Evolutionary conservation across 2,113 vertebrate genomes (phyloP), one percentile per base, ranked within the genome.

Genomic region (Syngnathus floridae): DNA sequence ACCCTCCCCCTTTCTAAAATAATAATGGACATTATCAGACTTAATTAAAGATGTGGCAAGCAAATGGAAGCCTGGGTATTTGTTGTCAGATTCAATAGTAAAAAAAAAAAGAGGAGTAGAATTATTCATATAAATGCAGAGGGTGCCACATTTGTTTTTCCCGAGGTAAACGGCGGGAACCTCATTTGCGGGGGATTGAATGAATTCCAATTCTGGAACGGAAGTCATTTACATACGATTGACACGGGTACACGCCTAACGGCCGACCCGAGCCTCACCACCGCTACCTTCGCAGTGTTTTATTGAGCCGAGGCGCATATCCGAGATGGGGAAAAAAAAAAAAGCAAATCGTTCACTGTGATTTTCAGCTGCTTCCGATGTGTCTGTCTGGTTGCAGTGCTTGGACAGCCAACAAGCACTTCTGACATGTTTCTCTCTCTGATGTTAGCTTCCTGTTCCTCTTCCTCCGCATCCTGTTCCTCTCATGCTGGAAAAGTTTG

Each of bases 371-470:
- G 48, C 48, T 6, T 3, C 13, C 7, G 4, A n/a, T 19, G 9
- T 10, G 45, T 48, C 45, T 48, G 16, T 48, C 17, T 49, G 17
- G n/a, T 8, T n/a, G 5, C 14, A 51, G 48, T 1, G 48, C 7
- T n/a, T n/a, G 48, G 71, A 77, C 66, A 69, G 70, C 64, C 55
- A 73, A 81, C 70, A 60, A 43, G 82, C 75, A 82, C 80, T 81
- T 73, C 62, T 74, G 76, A 83, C 79, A 81, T 74, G 65, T 66
- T 61, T 31, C 52, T 19, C 56, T 57, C 67, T 81, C 82, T 79
- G 75, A 82, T 74, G 73, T 68, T 48, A 1, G 58, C 62, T 16
- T 38, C 65, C 62, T 66, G 72, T 69, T 69, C 58, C 37, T 38
- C 26, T 31, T 31, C 36, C 56, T 41, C 58, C n/a, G 37, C 59